A percentile compares a stretch with the other conserved stretches of the same genome.
Conservation (phyloP, 2,888 invertebrate species). For the Eristalis arbustorum region DNA sequence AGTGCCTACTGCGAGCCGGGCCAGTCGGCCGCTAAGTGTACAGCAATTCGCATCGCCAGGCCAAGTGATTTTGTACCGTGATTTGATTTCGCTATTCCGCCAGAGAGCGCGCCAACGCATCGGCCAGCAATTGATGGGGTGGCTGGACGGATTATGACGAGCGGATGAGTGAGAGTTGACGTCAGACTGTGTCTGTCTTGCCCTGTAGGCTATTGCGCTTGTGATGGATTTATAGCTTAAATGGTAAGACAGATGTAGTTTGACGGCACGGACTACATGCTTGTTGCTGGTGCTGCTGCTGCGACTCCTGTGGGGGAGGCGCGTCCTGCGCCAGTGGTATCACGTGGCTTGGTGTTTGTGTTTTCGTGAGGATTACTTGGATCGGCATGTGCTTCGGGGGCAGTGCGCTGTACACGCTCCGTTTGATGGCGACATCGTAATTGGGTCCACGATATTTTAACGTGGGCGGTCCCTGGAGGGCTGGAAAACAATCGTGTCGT, state of each 20-base stretch:
- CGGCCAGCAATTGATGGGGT: background rate
- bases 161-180: conserved; percentile 38
- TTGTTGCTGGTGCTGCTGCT: background rate
- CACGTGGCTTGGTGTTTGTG: background rate
- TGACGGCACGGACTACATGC: conserved; percentile 32
- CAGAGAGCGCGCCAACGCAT: conserved; percentile 26
- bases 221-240: conserved; percentile 67
- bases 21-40: conserved; percentile 17
- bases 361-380: background rate
- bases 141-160: conserved; percentile 26
- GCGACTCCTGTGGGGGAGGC: background rate
- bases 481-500: background rate
- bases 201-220: conserved; percentile 66
- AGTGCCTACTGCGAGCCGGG: conserved; percentile 37
- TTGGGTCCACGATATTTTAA: background rate
- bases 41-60: conserved; percentile 19
- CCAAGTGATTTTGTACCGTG: conserved; percentile 49
- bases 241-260: conserved; percentile 67
- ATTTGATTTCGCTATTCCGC: conserved; percentile 44
- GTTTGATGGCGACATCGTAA: background rate
- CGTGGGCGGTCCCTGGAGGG: background rate
- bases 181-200: conserved; percentile 64
- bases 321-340: background rate
- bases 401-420: background rate
- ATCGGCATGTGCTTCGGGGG: background rate